Evolutionary conservation across 2,888 invertebrate genomes (phyloP), one percentile per base, ranked within the genome.

Genomic region (Rhagophthalmus giganteus): DNA sequence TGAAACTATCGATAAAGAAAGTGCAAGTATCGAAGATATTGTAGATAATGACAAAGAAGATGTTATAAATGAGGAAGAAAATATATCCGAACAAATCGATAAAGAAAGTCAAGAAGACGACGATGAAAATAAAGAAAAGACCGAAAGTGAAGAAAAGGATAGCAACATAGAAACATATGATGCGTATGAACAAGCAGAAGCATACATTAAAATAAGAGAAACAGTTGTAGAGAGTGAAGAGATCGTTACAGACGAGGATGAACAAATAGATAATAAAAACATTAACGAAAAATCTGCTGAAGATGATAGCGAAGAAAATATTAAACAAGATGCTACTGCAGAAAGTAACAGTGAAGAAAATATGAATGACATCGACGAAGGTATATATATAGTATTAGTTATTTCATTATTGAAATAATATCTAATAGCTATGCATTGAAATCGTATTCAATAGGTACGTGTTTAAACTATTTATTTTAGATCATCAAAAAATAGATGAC

Each of bases 21-120:
- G 50, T 37, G 33, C 16, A 14, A 49, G 37, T 31, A 54, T 25
- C 34, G 45, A 55, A 12, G 12, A 10, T 12, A 31, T 3, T 33
- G 49, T 52, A 32, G 50, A 40, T 31, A 33, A 35, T 35, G 38
- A 35, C 14, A 32, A 45, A 42, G 41, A 53, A 41, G 37, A 44
- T 57, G 59, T 54, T 57, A 55, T n/a, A 59, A 62, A 35, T 64
- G 74, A 74, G 61, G 63, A 75, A 66, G 60, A 46, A 20, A 31
- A 33, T 20, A 34, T 47, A 27, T 58, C 46, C 31, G 38, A 39
- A 11, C 58, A 57, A 35, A 56, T 76, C 77, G 70, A 52, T 40
- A 27, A 35, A 38, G 26, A 42, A n/a, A 34, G 12, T 38, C 35
- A 28, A 30, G 34, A 27, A 26, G 20, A 27, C 28, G 28, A 35